Conservation (phyloP, 2,113 vertebrate genomes). For the Centropus bengalensis region DNA sequence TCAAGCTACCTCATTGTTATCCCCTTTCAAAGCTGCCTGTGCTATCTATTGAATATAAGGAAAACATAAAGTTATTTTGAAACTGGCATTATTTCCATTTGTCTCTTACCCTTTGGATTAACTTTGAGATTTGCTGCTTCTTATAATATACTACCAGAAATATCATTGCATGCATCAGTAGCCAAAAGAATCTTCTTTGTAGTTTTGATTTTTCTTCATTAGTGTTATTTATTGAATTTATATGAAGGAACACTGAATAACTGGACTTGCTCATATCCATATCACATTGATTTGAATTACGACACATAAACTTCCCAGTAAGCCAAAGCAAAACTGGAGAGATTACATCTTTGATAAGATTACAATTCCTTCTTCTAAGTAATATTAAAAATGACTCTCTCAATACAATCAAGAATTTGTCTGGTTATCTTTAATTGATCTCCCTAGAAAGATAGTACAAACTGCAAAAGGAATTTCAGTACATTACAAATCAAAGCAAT, state of each 20-base stretch:
- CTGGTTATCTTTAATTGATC: conserved; percentile 75
- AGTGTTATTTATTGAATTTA: conserved; percentile 63
- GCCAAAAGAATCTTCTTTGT: background rate
- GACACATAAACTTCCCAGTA: conserved; percentile 28
- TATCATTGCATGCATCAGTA: background rate
- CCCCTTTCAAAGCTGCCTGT: background rate
- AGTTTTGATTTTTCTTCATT: conserved; percentile 48
- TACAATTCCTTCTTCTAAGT: conserved; percentile 35
- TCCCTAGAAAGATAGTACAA: conserved; percentile 49
- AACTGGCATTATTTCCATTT: background rate
- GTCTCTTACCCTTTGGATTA: background rate
- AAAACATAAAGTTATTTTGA: background rate
- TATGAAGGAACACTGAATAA: conserved; percentile 29
- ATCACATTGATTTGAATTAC: conserved; percentile 56
- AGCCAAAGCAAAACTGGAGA: conserved; percentile 56
- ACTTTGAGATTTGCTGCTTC: conserved; percentile 5
- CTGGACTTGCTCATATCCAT: conserved; percentile 22
- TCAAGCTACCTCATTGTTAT: background rate
- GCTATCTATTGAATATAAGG: background rate
- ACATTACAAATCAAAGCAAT: conserved; percentile 44
- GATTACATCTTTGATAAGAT: conserved; percentile 67
- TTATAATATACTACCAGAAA: conserved; percentile 1
- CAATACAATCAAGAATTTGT: conserved; percentile 70
- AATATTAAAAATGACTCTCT: conserved; percentile 71
- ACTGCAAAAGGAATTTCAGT: conserved; percentile 44